phyloP scores from a whole-genome alignment of 2,888 invertebrate genomes.

The Desoria tigrina region DNA sequence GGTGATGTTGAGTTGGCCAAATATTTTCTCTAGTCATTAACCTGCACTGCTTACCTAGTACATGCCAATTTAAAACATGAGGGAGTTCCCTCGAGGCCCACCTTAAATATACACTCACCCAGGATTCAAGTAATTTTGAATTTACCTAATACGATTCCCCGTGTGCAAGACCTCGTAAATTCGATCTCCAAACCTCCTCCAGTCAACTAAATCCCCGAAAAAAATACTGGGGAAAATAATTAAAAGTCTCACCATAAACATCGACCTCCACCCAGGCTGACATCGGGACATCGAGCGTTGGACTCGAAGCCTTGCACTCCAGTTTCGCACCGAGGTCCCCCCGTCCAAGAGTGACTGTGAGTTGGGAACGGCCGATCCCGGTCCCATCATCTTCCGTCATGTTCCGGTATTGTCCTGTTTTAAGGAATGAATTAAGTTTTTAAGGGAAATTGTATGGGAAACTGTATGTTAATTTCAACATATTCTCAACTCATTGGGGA shows the following conservation, averaged over 20 bases:
- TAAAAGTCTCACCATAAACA: constrained; percentile 68
- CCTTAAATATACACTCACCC: too few species aligned
- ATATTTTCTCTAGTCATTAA: constrained; percentile 18
- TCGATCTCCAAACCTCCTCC: neutral
- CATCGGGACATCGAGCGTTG: constrained; percentile 62
- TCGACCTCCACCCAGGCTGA: constrained; percentile 64
- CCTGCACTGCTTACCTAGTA: constrained; percentile 12
- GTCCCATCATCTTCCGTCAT: constrained; percentile 63
- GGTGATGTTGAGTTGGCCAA: constrained; percentile 7
- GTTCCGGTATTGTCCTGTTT: constrained; percentile 62
- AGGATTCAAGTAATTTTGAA: too few species aligned
- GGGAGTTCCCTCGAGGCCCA: constrained; percentile 2
- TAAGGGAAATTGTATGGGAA: too few species aligned
- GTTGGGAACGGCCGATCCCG: constrained; percentile 66
- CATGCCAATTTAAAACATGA: constrained; percentile 10
- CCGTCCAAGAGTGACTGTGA: constrained; percentile 68
- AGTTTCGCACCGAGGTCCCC: constrained; percentile 72
- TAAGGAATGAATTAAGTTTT: constrained; percentile 39
- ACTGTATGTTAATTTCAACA: too few species aligned
- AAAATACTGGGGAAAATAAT: neutral
- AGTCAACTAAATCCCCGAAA: neutral
- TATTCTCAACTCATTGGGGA: constrained; percentile 17
- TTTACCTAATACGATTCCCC: neutral
- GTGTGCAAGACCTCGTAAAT: neutral
- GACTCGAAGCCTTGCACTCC: constrained; percentile 71